Evolutionary conservation across 2,113 vertebrate species (phyloP).

Genomic region (Nyctereutes procyonoides): DNA sequence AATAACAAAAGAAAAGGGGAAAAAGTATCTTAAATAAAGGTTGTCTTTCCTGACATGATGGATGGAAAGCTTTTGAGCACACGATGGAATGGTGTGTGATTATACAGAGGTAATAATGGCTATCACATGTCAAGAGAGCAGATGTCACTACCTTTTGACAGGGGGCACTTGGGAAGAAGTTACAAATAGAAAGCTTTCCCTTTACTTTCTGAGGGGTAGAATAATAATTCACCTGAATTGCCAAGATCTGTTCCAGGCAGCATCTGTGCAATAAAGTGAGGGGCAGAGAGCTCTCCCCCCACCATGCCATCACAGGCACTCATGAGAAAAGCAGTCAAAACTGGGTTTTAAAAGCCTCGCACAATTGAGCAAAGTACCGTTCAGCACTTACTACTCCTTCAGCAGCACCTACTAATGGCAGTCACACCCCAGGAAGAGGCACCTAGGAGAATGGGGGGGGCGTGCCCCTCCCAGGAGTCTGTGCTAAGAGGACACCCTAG

Average conservation of each 20-base stretch:
- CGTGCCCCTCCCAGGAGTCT: not conserved
- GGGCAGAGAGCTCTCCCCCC: not conserved
- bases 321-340: conserved; percentile 71
- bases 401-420: not conserved
- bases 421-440: not conserved
- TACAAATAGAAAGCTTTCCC: conserved; percentile 57
- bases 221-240: conserved; percentile 1
- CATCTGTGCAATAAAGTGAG: not conserved
- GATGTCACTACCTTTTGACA: conserved; percentile 68
- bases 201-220: conserved; percentile 37
- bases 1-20: conserved; percentile 37
- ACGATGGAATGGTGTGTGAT: not conserved
- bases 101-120: not conserved
- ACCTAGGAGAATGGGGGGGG: accelerated
- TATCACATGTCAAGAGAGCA: conserved; percentile 17
- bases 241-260: not conserved
- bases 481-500: not conserved
- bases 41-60: not conserved
- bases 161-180: conserved; percentile 69
- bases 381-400: not conserved
- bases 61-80: not conserved
- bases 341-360: not conserved
- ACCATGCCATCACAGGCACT: not conserved
- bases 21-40: conserved; percentile 29
- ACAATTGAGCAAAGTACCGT: not conserved